Base-by-base conservation (phyloP, 64 coral and sea anemone genomes). In the Montipora sp. region DNA sequence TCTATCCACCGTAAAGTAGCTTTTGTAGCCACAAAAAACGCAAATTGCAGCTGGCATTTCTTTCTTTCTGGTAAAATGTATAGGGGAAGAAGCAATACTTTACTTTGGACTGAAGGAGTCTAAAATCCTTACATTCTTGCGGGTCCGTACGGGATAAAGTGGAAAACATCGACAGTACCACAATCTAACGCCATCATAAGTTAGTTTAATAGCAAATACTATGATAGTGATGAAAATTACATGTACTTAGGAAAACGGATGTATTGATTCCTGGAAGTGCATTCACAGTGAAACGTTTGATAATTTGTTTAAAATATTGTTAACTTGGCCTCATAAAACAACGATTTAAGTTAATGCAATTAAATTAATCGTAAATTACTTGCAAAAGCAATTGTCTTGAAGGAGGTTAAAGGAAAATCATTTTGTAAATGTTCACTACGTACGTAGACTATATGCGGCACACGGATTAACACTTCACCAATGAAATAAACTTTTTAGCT, bases 201-300 rank as follows among this genome's bases (percentile, higher is more conserved):
- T 47, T 48, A 49, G 8, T 84, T 84, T 84, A 84, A 84, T 84
- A 70, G 44, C 63, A 84, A 84, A 84, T 84, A n/a, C 81, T 68
- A 84, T n/a, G 81, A 49, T 70, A 44, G 47, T 21, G 82, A 68
- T 55, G 23, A 43, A 84, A 36, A 18, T 68, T 67, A 50, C 43
- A 71, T 2, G 55, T 19, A 9, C 18, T 57, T 57, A 57, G 53
- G 11, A 57, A 57, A 57, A 57, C 6, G 0, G 6, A 57, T 57
- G 6, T 57, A 57, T 8, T 57, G 11, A 59, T 24, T 60, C 22
- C 11, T 63, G 11, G 14, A 3, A 2, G 18, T 14, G 12, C 22
- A 10, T 53, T 23, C 24, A 8, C 15, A 15, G 79, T 60, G 16
- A 15, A 16, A 19, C 15, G 9, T 78, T 51, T 79, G 12, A 51